A percentile compares a stretch with the other conserved stretches of the same genome.
Evolutionary conservation across 1,140 invertebrate species (phyloP).

Genomic region (Drosophila micromelanica): DNA sequence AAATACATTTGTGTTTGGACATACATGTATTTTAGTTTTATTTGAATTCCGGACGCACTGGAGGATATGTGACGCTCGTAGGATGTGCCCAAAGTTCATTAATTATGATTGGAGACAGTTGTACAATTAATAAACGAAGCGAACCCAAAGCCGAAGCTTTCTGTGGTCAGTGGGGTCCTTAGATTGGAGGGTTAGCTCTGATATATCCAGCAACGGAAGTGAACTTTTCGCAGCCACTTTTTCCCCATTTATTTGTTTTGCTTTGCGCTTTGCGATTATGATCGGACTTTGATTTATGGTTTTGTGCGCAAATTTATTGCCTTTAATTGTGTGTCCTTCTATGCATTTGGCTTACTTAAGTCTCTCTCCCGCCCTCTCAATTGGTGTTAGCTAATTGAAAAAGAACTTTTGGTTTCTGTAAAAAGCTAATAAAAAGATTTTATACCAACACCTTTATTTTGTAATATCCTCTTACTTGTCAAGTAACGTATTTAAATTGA

Average conservation of each 20-base stretch:
- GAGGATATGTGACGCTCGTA: conserved; percentile 33
- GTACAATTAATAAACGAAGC: conserved; percentile 77
- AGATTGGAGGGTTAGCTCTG: conserved; percentile 10
- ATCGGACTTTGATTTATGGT: conserved; percentile 77
- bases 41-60: conserved; percentile 41
- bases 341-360: neutral
- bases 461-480: neutral
- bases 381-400: conserved; percentile 41
- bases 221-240: conserved; percentile 43
- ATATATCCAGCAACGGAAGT: conserved; percentile 33
- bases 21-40: conserved; percentile 52
- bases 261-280: conserved; percentile 63
- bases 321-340: conserved; percentile 58
- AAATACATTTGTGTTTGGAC: conserved; percentile 66
- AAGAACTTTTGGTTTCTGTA: neutral
- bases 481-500: neutral
- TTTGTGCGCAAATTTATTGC: conserved; percentile 73
- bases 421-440: conserved; percentile 8
- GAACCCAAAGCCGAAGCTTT: conserved; percentile 22
- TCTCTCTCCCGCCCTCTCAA: neutral
- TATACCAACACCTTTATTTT: too few relatives aligned
- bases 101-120: conserved; percentile 82
- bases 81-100: conserved; percentile 77
- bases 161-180: conserved; percentile 39
- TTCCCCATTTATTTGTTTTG: conserved; percentile 37